A percentile compares a stretch with the other conserved stretches of the same genome.
These are phyloP conservation scores for Philypnodon macrostomus DNA, from an alignment of 2,797 vertebrate genomes.

Conservation along the genomic window DNA sequence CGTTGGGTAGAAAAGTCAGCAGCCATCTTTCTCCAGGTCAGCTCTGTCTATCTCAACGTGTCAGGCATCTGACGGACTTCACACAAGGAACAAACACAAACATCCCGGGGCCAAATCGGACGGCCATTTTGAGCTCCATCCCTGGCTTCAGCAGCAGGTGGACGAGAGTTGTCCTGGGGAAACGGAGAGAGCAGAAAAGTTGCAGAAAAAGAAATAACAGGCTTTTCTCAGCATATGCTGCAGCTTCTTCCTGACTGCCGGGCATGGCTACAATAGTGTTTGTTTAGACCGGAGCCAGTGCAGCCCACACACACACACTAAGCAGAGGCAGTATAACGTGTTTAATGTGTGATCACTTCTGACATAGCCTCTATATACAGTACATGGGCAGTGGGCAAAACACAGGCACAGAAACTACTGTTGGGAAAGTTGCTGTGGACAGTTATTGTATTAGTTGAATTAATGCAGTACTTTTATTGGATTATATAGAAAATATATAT, in stretches of 20 bases:
- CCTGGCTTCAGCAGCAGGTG: slow-evolving; percentile 35
- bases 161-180: slow-evolving; percentile 35
- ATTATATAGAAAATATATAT: too few species aligned
- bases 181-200: slow-evolving; percentile 41
- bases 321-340: slow-evolving; percentile 28
- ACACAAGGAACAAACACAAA: slow-evolving; percentile 29
- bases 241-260: slow-evolving; percentile 48
- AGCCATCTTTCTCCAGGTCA: slow-evolving; percentile 35
- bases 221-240: slow-evolving; percentile 53
- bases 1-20: not conserved
- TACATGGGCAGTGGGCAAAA: slow-evolving; percentile 21
- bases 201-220: slow-evolving; percentile 56
- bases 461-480: too few species aligned
- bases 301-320: slow-evolving; percentile 53
- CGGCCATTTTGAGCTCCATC: slow-evolving; percentile 26
- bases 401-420: slow-evolving; percentile 26
- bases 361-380: slow-evolving; percentile 23
- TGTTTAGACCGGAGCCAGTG: slow-evolving; percentile 58
- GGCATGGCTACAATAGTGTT: slow-evolving; percentile 50
- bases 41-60: slow-evolving; percentile 15
- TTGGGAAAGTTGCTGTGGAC: slow-evolving; percentile 7
- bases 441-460: not conserved
- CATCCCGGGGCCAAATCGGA: slow-evolving; percentile 32
- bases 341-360: slow-evolving; percentile 32
- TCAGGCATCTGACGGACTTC: slow-evolving; percentile 38